These are phyloP conservation scores for Lutjanus erythropterus DNA, from an alignment of 2,113 vertebrate genomes.

Conservation along the genomic window DNA sequence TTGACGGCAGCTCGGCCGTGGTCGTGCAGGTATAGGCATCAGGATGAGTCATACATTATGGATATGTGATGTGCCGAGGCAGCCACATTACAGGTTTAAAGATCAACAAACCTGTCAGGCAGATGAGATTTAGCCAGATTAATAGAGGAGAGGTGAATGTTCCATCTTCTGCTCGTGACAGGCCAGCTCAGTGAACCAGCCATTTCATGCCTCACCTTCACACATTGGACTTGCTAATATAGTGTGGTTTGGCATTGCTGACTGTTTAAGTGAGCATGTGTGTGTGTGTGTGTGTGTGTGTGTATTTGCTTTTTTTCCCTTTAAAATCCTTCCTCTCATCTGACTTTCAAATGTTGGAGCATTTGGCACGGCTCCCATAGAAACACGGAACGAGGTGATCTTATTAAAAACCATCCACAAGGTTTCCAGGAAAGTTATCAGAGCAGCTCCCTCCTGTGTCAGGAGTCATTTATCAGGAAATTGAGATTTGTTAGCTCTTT, in stretches of 20 bases:
- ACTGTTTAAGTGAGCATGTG: constrained; percentile 5
- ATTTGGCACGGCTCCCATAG: constrained; percentile 19
- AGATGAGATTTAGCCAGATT: constrained; percentile 61
- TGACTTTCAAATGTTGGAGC: constrained; percentile 69
- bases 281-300: constrained; percentile 1
- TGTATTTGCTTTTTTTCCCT: background rate
- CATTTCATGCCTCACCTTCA: constrained; percentile 55
- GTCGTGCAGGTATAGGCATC: background rate
- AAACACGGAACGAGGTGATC: constrained; percentile 52
- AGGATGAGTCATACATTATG: constrained; percentile 27
- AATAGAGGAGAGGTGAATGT: constrained; percentile 57
- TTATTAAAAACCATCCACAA: constrained; percentile 50
- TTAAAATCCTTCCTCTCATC: constrained; percentile 39
- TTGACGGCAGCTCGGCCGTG: background rate
- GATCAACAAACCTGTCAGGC: constrained; percentile 66
- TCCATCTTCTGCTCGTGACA: constrained; percentile 66
- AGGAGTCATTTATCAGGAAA: constrained; percentile 67
- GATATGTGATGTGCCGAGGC: constrained; percentile 44
- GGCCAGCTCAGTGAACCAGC: constrained; percentile 56
- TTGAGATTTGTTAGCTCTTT: constrained; percentile 57
- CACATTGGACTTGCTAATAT: constrained; percentile 72
- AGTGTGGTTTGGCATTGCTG: constrained; percentile 43
- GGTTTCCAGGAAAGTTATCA: constrained; percentile 63
- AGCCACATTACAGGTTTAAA: constrained; percentile 54
- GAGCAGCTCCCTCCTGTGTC: constrained; percentile 45